Evolutionary conservation across 2,797 vertebrate species (phyloP).

Genomic region (Gymnothorax reevesii): DNA sequence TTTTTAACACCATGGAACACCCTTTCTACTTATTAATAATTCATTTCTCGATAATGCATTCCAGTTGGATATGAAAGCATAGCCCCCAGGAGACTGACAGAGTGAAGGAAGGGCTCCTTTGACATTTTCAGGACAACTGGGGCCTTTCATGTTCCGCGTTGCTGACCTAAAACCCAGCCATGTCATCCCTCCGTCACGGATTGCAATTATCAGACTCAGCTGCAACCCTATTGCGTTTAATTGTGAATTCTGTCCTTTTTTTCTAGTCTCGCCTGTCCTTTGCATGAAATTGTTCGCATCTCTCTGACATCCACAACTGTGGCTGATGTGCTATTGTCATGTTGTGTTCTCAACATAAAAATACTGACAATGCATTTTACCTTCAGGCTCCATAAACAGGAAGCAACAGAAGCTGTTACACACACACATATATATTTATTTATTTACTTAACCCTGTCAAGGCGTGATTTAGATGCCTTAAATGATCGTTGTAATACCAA

Average conservation of each 20-base stretch:
- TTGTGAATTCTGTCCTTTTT: neutral
- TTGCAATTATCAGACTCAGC: slow-evolving; percentile 2
- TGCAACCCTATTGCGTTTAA: slow-evolving; percentile 13
- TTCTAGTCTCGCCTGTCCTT: neutral
- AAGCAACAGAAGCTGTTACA: neutral
- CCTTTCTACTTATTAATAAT: slow-evolving; percentile 6
- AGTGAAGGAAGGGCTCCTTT: slow-evolving; percentile 25
- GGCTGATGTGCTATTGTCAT: neutral
- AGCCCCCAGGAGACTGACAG: slow-evolving; percentile 17
- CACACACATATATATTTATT: neutral
- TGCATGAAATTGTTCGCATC: slow-evolving; percentile 17
- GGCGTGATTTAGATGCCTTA: too few relatives aligned
- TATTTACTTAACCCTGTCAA: neutral
- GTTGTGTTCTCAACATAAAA: neutral
- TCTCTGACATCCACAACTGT: neutral
- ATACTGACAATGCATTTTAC: neutral
- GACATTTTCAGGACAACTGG: slow-evolving; percentile 30
- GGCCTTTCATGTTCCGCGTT: slow-evolving; percentile 25
- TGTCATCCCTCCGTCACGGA: slow-evolving; percentile 17
- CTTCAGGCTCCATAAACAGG: neutral
- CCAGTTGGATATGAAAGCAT: slow-evolving; percentile 23
- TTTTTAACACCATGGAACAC: neutral
- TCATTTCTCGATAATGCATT: slow-evolving; percentile 21
- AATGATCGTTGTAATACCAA: too few relatives aligned
- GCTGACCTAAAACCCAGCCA: slow-evolving; percentile 17